Base-by-base conservation (phyloP, 2,797 vertebrate genomes). In the Gallinago nigripennis region DNA sequence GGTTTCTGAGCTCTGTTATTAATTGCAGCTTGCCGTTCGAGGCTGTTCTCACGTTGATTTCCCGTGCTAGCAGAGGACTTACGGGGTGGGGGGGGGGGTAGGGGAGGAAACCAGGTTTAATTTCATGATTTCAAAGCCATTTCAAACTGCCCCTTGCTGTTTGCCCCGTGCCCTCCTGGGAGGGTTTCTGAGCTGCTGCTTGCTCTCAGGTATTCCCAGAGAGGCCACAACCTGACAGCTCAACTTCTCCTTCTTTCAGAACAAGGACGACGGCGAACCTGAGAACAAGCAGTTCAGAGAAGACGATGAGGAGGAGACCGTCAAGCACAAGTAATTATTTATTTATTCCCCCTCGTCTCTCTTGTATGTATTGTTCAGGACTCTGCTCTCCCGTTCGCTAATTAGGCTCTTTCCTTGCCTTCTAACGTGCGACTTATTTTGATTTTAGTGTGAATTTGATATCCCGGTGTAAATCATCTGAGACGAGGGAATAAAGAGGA, bases 241-340 rank as follows among this genome's bases (percentile, higher is more conserved):
- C 69, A 6, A 37, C 51, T 63, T 53, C 82, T 72, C 37, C 25
- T 51, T 46, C 86, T 92, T 90, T 30, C 97, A 99, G 99, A 98
- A 96, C 10, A 97, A 91, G 69, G 98, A 98, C 4, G 97, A 98
- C 1, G 97, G 87, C 0, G 99, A 99, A 37, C 98, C 98, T 0
- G 98, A 98, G 82, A 95, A 57, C 80, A 99, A 99, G 96, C 98
- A 97, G 82, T 91, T 97, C 24, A 77, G 97, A 64, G 96, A 97
- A 35, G 98, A 98, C 9, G 98, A 98, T 0, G 98, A 98, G 19
- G 97, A 97, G 72, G 97, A 97, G 43, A 12, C 53, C 0, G 5
- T 95, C 84, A 98, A 95, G 84, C 99, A 99, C 98, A 98, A 97
- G 99, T 99, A 94, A 83, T 28, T 50, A 71, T 33, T 88, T 69